phyloP scores from a whole-genome alignment of 2,797 vertebrate species.

The Anabacerthia variegaticeps region DNA sequence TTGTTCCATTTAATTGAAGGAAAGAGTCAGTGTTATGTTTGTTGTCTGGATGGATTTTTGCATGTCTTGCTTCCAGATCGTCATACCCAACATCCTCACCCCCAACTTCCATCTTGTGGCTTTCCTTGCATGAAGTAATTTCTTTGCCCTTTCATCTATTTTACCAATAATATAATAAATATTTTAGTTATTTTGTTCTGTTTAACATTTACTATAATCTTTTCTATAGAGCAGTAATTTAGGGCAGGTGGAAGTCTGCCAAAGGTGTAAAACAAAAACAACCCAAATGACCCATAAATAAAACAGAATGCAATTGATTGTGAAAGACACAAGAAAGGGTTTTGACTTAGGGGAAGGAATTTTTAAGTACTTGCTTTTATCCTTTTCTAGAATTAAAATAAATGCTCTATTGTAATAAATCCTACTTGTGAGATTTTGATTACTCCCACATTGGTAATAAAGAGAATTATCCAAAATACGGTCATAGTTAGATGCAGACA shows the following conservation, averaged over 20 bases:
- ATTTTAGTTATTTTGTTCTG: background rate
- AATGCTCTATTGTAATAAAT: background rate
- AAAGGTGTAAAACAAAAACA: background rate
- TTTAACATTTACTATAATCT: background rate
- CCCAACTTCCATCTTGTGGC: background rate
- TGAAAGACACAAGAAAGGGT: background rate
- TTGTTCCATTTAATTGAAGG: background rate
- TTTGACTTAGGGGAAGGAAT: background rate
- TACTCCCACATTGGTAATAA: background rate
- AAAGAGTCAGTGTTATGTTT: background rate
- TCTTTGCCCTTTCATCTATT: background rate
- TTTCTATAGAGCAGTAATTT: background rate
- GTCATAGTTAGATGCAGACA: background rate
- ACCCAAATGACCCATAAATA: background rate
- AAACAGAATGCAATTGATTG: background rate
- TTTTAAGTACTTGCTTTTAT: background rate
- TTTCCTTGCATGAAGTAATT: background rate
- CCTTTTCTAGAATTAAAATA: background rate
- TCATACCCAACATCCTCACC: too few relatives aligned
- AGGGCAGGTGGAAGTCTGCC: background rate
- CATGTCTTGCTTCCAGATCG: background rate
- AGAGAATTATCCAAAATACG: background rate
- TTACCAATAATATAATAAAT: background rate
- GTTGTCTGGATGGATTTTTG: background rate
- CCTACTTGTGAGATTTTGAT: background rate